Percentiles rank a stretch among this genome's conserved stretches.
phyloP scores from a whole-genome alignment of 35 echinoderm and acorn worm species.

The Holothuria glaberrima region DNA sequence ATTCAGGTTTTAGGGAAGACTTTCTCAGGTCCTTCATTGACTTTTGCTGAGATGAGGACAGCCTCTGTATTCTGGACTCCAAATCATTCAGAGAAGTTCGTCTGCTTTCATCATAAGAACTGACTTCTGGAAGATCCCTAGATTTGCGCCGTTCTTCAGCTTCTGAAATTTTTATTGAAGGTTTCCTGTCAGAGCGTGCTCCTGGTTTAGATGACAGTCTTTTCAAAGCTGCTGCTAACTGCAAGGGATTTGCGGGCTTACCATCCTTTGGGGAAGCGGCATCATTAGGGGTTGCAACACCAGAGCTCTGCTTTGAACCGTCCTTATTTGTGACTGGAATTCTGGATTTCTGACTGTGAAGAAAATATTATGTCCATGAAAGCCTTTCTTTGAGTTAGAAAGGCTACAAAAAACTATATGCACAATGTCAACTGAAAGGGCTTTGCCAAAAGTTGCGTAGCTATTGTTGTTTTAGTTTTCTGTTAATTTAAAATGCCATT shows the following conservation, averaged over 20 bases:
- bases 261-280: slow-evolving; percentile 9
- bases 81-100: slow-evolving; percentile 72
- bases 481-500: no score
- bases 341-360: slow-evolving; percentile 11
- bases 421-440: no score
- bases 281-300: slow-evolving; percentile 29
- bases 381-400: no score
- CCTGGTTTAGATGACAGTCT: slow-evolving; percentile 68
- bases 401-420: no score
- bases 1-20: slow-evolving; percentile 50
- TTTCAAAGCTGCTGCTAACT: slow-evolving; percentile 79
- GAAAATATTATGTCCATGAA: no score
- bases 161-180: background rate
- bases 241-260: slow-evolving; percentile 72
- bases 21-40: slow-evolving; percentile 73
- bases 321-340: background rate
- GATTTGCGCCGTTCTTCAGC: slow-evolving; percentile 41
- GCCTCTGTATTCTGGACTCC: slow-evolving; percentile 74
- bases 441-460: no score
- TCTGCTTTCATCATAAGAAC: slow-evolving; percentile 57
- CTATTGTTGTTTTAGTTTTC: no score
- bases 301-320: slow-evolving; percentile 28
- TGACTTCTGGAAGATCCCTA: slow-evolving; percentile 40
- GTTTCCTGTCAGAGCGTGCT: background rate
- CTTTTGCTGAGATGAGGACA: slow-evolving; percentile 65